Evolutionary conservation across 1,140 invertebrate species (phyloP).

Genomic region (Druon quercuslanigerum): DNA sequence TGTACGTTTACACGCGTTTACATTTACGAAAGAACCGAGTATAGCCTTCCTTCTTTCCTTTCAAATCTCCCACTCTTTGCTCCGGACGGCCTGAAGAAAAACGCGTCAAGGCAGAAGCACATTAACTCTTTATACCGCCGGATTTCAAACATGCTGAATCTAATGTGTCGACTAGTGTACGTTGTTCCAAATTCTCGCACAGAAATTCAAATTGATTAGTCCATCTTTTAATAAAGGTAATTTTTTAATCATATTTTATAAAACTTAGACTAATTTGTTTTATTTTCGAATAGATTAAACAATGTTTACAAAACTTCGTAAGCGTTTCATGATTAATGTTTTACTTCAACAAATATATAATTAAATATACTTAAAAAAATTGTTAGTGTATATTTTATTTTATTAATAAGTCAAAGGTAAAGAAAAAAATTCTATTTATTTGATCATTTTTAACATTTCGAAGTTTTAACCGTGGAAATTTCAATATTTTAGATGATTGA

Average conservation of each 20-base stretch:
- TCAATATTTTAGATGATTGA: too few relatives aligned
- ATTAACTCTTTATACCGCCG: constrained; percentile 40
- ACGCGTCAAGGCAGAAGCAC: constrained; percentile 37
- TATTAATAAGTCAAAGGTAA: too few relatives aligned
- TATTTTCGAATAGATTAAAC: too few relatives aligned
- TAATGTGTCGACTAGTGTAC: not conserved
- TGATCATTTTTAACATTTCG: too few relatives aligned
- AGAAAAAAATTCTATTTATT: too few relatives aligned
- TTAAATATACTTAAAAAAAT: too few relatives aligned
- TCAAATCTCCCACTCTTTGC: constrained; percentile 79
- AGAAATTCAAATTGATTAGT: not conserved
- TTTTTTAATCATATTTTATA: not conserved
- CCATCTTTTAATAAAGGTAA: not conserved
- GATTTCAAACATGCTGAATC: constrained; percentile 31
- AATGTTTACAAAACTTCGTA: too few relatives aligned
- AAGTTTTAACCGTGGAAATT: too few relatives aligned
- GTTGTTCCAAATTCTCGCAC: not conserved
- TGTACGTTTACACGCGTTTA: not conserved
- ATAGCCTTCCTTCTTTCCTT: constrained; percentile 81
- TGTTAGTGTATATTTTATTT: too few relatives aligned
- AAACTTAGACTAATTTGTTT: too few relatives aligned
- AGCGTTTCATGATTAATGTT: too few relatives aligned
- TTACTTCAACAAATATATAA: too few relatives aligned
- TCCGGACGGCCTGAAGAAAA: not conserved
- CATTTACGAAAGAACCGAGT: not conserved